A percentile compares a stretch with the other conserved stretches of the same genome.
Conservation (phyloP, 2,113 vertebrate genomes). For the Myotis yumanensis region DNA sequence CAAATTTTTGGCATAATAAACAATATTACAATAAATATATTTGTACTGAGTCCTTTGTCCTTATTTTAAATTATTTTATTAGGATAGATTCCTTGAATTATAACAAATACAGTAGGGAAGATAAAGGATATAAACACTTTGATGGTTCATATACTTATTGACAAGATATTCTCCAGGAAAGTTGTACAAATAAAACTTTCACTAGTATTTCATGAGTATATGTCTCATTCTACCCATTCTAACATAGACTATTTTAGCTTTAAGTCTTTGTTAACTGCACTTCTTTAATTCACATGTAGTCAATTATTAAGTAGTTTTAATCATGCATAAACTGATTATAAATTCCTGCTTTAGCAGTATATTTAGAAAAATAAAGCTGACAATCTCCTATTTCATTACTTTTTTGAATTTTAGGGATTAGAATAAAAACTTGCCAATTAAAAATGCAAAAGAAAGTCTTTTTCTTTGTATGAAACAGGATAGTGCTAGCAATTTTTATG, state of each 20-base stretch:
- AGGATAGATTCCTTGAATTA: neutral
- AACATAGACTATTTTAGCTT: neutral
- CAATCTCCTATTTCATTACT: neutral
- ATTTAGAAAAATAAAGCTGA: neutral
- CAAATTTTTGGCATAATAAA: neutral
- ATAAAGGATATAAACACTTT: neutral
- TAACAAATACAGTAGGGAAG: too few species aligned
- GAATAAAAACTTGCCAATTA: neutral
- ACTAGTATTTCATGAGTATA: neutral
- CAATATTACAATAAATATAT: neutral
- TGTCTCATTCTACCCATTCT: neutral
- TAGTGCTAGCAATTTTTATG: neutral
- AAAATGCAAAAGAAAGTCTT: neutral
- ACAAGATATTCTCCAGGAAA: neutral
- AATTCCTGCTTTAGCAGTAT: neutral
- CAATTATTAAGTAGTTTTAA: neutral
- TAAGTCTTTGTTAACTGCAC: neutral
- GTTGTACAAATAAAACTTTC: neutral
- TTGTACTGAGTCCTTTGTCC: neutral
- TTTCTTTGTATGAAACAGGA: neutral
- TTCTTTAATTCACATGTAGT: neutral
- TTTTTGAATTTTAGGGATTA: conserved; percentile 12
- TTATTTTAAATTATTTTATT: neutral
- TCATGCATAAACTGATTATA: neutral
- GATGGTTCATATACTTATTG: neutral